phyloP scores from a whole-genome alignment of 2,797 vertebrate species.

The Pseudotriccus pelzelni region DNA sequence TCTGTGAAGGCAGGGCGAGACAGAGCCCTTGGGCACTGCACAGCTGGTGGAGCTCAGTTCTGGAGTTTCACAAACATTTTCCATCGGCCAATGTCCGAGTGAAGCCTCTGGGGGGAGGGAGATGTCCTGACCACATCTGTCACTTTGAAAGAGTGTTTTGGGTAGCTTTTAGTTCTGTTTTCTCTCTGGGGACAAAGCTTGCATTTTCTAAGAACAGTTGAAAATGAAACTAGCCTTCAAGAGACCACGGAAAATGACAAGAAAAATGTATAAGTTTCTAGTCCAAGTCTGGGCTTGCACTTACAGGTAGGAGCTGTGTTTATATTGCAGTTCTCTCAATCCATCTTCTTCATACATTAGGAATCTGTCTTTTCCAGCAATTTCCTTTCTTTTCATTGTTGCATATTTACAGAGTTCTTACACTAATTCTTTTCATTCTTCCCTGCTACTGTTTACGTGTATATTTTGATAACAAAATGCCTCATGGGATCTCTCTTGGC shows the following conservation, averaged over 20 bases:
- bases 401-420: slow-evolving; percentile 5
- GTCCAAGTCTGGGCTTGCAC: not conserved
- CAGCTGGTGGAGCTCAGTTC: not conserved
- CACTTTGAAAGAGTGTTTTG: slow-evolving; percentile 17
- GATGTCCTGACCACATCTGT: slow-evolving; percentile 39
- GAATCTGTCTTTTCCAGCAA: not conserved
- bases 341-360: not conserved
- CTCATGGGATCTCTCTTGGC: not conserved
- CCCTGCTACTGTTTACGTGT: not conserved
- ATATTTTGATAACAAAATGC: not conserved
- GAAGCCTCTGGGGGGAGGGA: slow-evolving; percentile 18
- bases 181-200: not conserved
- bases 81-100: not conserved
- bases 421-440: slow-evolving; percentile 17
- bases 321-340: not conserved
- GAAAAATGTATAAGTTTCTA: not conserved
- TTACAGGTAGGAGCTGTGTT: not conserved
- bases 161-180: slow-evolving; percentile 3
- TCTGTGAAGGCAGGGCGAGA: not conserved
- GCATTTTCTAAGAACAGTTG: not conserved
- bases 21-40: not conserved
- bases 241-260: not conserved
- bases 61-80: slow-evolving; percentile 55
- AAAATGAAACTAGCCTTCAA: slow-evolving; percentile 17
- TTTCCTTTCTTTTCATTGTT: not conserved